Base-by-base conservation (phyloP, 2,797 vertebrate genomes). In the Tenualosa thibaudeaui region DNA sequence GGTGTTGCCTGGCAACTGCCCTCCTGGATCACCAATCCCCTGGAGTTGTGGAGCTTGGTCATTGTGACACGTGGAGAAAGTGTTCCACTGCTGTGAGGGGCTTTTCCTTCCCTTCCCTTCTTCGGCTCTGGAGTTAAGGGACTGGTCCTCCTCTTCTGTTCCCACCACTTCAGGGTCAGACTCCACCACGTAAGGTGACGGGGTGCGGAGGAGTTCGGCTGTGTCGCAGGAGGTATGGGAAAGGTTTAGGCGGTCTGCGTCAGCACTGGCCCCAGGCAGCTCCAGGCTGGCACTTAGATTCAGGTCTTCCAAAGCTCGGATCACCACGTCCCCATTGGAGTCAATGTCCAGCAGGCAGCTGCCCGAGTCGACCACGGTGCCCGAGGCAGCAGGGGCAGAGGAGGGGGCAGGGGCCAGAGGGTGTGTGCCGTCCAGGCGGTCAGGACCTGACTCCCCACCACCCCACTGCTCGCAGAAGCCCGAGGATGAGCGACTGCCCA, bases 391-490 rank as follows among this genome's bases (percentile, higher is more conserved):
- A 1, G 62, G 62, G 12, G 24, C 26, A 15, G 62, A 68, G 3
- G n/a, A 37, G 26, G 9, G 62, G 2, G 6, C 22, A 9, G 58
- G n/a, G 24, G 58, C 5, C 2, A 56, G 85, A 3, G 90, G 92
- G 19, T 31, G 82, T 0, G 88, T 89, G 2, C 90, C 82, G 1
- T 93, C 93, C 2, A 81, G 54, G 54, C 86, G 92, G 37, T 88
- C 90, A 1, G 91, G 91, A 82, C 91, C 92, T 0, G 91, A 68
- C 26, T 15, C 62, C 1, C 58, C 58, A 1, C 62, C 62, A 9
- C 24, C 91, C 89, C 93, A 93, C 24, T 88, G 93, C 86, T 96
- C 95, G 89, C 95, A 96, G 85, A 96, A 95, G 49, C 95, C 95
- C 49, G 95, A 96, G 8, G 95, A 95, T 1, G 94, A 96, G 65